phyloP scores from a whole-genome alignment of 2,797 vertebrate species.

The Spea hammondii region DNA sequence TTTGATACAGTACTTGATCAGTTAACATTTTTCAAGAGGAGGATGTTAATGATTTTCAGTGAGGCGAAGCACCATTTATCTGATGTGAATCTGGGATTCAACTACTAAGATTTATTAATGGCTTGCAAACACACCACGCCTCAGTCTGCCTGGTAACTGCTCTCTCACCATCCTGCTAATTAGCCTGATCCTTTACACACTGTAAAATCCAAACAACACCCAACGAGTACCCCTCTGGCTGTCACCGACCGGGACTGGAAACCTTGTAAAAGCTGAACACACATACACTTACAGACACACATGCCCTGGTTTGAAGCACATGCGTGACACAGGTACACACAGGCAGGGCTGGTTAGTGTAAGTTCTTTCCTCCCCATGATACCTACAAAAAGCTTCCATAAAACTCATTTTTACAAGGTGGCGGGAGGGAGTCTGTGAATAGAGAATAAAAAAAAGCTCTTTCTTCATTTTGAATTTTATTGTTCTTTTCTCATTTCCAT shows the following conservation, averaged over 20 bases:
- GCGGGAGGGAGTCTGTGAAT: constrained; percentile 59
- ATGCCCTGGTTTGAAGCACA: constrained; percentile 41
- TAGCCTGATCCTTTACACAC: constrained; percentile 81
- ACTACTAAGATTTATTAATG: constrained; percentile 11
- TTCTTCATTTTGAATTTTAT: constrained; percentile 62
- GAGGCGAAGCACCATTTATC: not conserved
- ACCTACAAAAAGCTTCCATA: constrained; percentile 68
- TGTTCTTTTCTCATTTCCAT: constrained; percentile 54
- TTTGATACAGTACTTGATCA: not conserved
- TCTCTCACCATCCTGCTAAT: constrained; percentile 71
- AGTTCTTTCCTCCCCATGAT: constrained; percentile 67
- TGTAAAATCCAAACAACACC: constrained; percentile 79
- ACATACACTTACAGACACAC: constrained; percentile 30
- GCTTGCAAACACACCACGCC: constrained; percentile 42
- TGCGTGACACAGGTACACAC: constrained; percentile 51
- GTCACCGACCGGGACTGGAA: constrained; percentile 75
- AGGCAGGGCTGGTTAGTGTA: constrained; percentile 58
- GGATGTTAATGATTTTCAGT: not conserved
- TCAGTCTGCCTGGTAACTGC: constrained; percentile 52
- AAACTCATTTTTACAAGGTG: constrained; percentile 73
- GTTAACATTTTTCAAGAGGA: not conserved
- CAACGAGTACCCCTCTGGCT: constrained; percentile 68
- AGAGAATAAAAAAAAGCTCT: constrained; percentile 57
- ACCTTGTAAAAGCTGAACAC: constrained; percentile 66
- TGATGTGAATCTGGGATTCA: constrained; percentile 17